Evolutionary conservation across 2,888 invertebrate genomes (phyloP).

Genomic region (Perdita meconis): DNA sequence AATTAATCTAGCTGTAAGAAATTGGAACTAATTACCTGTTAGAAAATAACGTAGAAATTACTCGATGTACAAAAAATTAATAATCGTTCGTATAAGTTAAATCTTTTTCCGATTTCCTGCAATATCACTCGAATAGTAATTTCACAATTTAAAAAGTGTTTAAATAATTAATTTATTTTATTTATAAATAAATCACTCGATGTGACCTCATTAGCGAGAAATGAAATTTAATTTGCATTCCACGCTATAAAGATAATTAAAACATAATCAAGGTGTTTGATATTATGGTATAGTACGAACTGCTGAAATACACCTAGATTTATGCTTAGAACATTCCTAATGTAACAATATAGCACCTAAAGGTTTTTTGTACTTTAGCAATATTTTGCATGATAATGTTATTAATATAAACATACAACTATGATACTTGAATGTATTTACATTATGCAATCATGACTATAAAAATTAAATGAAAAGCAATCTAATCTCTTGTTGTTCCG

Average conservation of each 20-base stretch:
- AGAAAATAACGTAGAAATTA: constrained; percentile 33
- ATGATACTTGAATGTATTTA: constrained; percentile 80
- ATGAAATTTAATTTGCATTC: constrained; percentile 45
- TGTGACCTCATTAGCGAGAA: constrained; percentile 36
- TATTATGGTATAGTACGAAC: constrained; percentile 70
- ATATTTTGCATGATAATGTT: constrained; percentile 82
- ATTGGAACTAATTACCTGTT: constrained; percentile 25
- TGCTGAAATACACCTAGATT: constrained; percentile 75
- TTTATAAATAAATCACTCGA: constrained; percentile 28
- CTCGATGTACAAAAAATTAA: constrained; percentile 29
- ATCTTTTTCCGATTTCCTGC: constrained; percentile 26
- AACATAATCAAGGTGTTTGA: constrained; percentile 54
- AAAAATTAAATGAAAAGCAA: constrained; percentile 77
- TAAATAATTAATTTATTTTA: constrained; percentile 39
- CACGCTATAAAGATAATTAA: constrained; percentile 44
- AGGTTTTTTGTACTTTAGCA: constrained; percentile 83
- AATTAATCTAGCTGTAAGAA: constrained; percentile 21
- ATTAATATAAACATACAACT: constrained; percentile 76
- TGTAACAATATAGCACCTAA: constrained; percentile 84
- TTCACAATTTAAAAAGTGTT: constrained; percentile 26
- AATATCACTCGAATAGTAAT: constrained; percentile 46
- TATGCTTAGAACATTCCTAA: constrained; percentile 77
- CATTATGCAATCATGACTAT: constrained; percentile 80
- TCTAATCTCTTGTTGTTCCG: constrained; percentile 66
- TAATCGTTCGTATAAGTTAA: constrained; percentile 28